Evolutionary conservation across 2,113 vertebrate genomes (phyloP).

Genomic region (Pteronura brasiliensis): DNA sequence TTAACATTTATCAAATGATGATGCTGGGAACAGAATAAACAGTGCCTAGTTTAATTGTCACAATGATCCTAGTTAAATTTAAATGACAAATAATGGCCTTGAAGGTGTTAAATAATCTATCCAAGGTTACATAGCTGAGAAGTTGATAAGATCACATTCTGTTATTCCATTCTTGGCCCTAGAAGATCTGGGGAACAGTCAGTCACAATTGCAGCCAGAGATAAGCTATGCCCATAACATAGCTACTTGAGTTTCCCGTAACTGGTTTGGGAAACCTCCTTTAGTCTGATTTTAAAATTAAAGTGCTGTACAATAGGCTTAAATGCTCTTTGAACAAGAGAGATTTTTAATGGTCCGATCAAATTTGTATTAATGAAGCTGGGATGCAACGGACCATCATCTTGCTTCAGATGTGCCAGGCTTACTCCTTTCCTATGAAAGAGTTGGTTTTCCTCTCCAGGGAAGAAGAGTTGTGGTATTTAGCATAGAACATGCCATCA

Average conservation of each 20-base stretch:
- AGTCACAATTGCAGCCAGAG: background rate
- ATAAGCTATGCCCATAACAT: background rate
- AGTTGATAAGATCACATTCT: background rate
- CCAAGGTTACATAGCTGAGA: background rate
- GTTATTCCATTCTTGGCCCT: background rate
- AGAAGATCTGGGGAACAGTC: background rate
- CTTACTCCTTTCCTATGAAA: background rate
- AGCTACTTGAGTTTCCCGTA: background rate
- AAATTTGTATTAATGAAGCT: background rate
- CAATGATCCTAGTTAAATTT: background rate
- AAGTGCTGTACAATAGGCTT: conserved; percentile 6
- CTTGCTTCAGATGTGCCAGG: background rate
- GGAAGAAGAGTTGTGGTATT: background rate
- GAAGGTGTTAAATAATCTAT: background rate
- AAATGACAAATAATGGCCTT: background rate
- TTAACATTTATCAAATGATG: background rate
- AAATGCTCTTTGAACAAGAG: background rate
- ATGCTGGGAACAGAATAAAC: background rate
- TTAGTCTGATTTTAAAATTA: background rate
- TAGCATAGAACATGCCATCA: background rate
- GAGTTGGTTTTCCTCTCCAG: background rate
- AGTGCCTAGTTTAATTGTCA: background rate
- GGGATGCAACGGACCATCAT: background rate
- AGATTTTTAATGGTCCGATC: background rate
- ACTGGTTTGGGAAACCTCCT: background rate